Conservation (phyloP, 2,888 invertebrate species). For the Mimachlamys varia region DNA sequence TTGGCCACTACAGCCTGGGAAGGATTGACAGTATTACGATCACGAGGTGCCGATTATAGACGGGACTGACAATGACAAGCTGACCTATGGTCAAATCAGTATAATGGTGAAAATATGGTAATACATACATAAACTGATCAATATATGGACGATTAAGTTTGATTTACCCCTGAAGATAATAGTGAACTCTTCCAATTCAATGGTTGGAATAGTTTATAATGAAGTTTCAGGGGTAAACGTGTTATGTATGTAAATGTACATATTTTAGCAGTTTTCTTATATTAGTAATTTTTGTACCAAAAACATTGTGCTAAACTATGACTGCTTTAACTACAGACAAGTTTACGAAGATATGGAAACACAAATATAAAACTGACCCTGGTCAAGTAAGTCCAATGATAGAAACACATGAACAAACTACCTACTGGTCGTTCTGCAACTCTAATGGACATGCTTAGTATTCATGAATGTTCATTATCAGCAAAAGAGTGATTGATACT, state of each 20-base stretch:
- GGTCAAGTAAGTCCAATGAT: not conserved
- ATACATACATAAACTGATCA: not conserved
- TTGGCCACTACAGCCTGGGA: not conserved
- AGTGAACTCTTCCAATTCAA: no score
- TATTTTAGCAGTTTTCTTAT: no score
- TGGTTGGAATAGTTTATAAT: no score
- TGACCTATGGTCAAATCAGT: not conserved
- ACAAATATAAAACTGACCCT: not conserved
- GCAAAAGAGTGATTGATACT: not conserved
- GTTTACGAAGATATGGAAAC: not conserved
- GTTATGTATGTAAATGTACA: no score
- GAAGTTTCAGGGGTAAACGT: no score
- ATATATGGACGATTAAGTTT: no score
- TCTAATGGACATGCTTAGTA: no score
- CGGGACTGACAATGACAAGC: not conserved
- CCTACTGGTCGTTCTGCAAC: not conserved
- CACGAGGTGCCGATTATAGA: not conserved
- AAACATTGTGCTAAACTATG: no score
- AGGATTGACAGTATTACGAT: not conserved
- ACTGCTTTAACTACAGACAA: no score
- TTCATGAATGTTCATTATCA: not conserved
- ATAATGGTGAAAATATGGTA: slow-evolving; percentile 1
- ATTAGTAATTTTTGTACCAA: no score
- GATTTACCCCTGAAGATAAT: no score
- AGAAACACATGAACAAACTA: no score